A percentile compares a stretch with the other conserved stretches of the same genome.
Conservation (phyloP, 2,113 vertebrate species). For the Myiozetetes cayanensis region DNA sequence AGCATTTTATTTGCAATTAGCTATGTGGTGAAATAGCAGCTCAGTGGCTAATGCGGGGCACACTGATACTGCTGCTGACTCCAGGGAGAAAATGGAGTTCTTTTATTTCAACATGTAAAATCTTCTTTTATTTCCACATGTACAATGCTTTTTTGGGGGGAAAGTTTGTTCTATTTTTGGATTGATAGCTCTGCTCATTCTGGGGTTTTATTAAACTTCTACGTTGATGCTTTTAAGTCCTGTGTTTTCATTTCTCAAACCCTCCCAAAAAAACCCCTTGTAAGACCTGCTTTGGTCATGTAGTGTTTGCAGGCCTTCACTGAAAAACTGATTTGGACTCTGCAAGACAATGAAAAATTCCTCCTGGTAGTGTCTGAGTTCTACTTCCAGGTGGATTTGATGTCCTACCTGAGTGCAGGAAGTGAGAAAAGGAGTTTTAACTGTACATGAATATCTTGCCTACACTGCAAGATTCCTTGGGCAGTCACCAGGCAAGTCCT, state of each 20-base stretch:
- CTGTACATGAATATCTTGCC: not conserved
- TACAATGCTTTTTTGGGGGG: not conserved
- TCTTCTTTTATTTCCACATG: not conserved
- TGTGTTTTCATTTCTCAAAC: not conserved
- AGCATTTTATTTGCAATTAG: fast-evolving
- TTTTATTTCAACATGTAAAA: not conserved
- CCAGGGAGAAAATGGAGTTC: not conserved
- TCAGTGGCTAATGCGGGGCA: not conserved
- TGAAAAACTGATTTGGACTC: not conserved
- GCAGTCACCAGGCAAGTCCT: not conserved
- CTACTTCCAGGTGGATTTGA: not conserved
- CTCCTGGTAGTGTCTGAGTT: not conserved
- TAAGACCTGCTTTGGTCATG: not conserved
- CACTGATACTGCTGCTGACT: not conserved
- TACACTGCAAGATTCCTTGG: not conserved
- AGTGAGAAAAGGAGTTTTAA: not conserved
- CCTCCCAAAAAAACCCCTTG: not conserved
- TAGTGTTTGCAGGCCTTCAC: not conserved
- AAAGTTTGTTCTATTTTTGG: not conserved
- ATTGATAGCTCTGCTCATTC: not conserved
- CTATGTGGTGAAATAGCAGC: not conserved
- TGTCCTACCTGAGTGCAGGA: not conserved
- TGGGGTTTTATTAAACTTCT: not conserved
- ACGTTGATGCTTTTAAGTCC: fast-evolving
- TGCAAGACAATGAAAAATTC: not conserved